These are phyloP conservation scores for Scleropages formosus DNA, from an alignment of 2,797 vertebrate genomes.

Conservation along the genomic window DNA sequence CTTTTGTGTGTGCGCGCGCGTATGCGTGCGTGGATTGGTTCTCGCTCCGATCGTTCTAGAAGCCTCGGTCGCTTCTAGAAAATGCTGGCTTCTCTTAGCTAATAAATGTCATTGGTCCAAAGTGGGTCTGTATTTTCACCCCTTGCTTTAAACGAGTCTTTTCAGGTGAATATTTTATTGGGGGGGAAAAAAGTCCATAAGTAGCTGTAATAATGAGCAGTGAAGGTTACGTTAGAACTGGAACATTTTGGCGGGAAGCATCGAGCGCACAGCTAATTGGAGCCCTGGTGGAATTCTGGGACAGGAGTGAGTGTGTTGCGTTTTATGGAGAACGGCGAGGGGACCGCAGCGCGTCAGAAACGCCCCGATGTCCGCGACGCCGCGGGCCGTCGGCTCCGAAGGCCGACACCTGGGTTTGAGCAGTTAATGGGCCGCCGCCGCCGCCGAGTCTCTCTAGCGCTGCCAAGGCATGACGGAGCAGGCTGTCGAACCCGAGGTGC, in stretches of 20 bases:
- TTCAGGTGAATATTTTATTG: no score
- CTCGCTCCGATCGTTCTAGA: neutral
- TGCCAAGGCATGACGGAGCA: slow-evolving; percentile 72
- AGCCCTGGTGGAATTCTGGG: slow-evolving; percentile 41
- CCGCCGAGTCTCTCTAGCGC: slow-evolving; percentile 50
- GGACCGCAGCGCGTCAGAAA: slow-evolving; percentile 83
- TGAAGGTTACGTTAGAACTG: no score
- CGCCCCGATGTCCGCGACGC: slow-evolving; percentile 77
- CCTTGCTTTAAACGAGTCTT: neutral
- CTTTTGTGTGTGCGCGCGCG: slow-evolving; percentile 28
- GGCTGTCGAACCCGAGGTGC: slow-evolving; percentile 72
- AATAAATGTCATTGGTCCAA: neutral
- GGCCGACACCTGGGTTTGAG: slow-evolving; percentile 78
- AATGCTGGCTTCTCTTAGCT: no score
- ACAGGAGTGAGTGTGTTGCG: slow-evolving; percentile 59
- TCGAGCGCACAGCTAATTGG: no score
- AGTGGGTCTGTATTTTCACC: neutral
- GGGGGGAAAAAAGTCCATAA: no score
- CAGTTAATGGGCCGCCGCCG: slow-evolving; percentile 83
- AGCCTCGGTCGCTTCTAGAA: neutral
- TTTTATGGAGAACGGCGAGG: slow-evolving; percentile 71
- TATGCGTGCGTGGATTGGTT: no score
- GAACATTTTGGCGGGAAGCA: no score
- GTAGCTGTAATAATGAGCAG: no score
- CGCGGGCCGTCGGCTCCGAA: slow-evolving; percentile 89